These are phyloP conservation scores for Etia nguti DNA, from an alignment of 2,113 vertebrate genomes.

Conservation along the genomic window DNA sequence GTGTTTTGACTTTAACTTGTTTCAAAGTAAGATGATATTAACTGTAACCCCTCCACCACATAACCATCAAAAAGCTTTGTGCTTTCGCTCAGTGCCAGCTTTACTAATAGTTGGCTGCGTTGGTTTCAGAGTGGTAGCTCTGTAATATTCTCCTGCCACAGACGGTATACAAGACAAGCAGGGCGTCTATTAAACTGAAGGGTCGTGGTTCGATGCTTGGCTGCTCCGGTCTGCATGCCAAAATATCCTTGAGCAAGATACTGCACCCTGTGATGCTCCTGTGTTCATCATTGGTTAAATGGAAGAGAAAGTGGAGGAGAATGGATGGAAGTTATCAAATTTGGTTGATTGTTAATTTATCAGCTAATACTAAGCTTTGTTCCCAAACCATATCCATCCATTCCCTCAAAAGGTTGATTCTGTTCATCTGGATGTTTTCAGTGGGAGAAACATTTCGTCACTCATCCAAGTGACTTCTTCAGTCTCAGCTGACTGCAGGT, in stretches of 20 bases:
- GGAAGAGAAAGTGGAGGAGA: neutral
- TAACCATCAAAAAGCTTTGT: fast-evolving
- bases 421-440: neutral
- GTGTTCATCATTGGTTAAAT: neutral
- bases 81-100: neutral
- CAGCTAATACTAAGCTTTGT: neutral
- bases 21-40: neutral
- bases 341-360: neutral
- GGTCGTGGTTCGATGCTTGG: neutral
- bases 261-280: neutral
- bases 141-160: neutral
- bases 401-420: neutral
- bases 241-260: fast-evolving
- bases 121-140: neutral
- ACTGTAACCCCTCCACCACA: neutral
- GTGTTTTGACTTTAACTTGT: neutral
- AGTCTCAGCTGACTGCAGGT: neutral
- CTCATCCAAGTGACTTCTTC: fast-evolving
- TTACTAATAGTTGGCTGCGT: neutral
- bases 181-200: neutral
- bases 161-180: neutral
- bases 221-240: neutral
- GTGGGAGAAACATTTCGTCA: neutral
- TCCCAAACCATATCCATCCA: neutral
- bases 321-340: fast-evolving